These are phyloP conservation scores for Chaetodon auriga DNA, from an alignment of 2,113 vertebrate species.

Conservation along the genomic window DNA sequence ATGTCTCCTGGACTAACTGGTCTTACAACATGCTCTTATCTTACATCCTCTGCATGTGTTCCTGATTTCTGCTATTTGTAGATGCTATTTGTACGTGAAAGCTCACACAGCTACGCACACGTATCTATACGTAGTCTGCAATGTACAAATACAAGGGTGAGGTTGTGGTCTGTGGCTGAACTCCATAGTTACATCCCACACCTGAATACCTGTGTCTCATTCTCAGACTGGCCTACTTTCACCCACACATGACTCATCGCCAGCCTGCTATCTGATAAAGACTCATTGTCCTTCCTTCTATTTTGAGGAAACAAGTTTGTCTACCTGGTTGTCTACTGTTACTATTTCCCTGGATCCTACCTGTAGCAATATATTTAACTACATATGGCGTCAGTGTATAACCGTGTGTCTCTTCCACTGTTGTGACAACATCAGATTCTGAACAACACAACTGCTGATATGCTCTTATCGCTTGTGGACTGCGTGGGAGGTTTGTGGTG, in stretches of 20 bases:
- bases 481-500: constrained; percentile 74
- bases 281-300: constrained; percentile 60
- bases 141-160: constrained; percentile 21
- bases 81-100: not conserved
- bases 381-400: not conserved
- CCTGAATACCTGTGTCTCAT: constrained; percentile 59
- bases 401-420: constrained; percentile 17
- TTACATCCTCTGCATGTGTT: not conserved
- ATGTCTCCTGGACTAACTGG: not conserved
- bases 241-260: constrained; percentile 74
- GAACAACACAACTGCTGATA: constrained; percentile 52
- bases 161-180: constrained; percentile 13
- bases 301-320: constrained; percentile 55
- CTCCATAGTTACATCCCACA: constrained; percentile 53
- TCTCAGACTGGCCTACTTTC: constrained; percentile 72
- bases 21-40: constrained; percentile 11
- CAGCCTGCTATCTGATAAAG: constrained; percentile 68
- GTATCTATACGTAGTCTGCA: not conserved
- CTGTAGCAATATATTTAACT: not conserved
- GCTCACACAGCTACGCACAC: not conserved
- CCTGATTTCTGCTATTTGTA: constrained; percentile 4
- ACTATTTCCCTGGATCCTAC: constrained; percentile 23
- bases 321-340: constrained; percentile 36
- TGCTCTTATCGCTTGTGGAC: constrained; percentile 64
- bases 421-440: constrained; percentile 58